Percentiles rank a stretch among this genome's conserved stretches.
These are phyloP conservation scores for Corticium candelabrum DNA, from an alignment of 37 sponge, comb jelly and placozoan species.

Conservation along the genomic window DNA sequence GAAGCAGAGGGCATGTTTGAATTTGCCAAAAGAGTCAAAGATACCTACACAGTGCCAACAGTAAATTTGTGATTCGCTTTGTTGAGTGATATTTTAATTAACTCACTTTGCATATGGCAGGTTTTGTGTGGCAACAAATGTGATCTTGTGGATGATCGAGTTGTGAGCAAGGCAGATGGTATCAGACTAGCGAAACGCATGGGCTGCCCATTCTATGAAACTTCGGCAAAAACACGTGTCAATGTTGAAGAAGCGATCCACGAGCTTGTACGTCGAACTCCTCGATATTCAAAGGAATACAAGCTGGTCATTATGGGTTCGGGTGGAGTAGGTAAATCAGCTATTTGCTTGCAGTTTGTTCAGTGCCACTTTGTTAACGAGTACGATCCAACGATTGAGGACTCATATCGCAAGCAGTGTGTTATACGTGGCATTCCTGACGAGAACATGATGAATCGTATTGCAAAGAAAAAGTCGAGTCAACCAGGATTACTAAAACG, in stretches of 20 bases:
- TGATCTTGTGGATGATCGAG: constrained; percentile 49
- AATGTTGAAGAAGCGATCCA: constrained; percentile 62
- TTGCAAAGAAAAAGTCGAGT: neutral
- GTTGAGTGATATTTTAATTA: neutral
- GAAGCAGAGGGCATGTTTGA: constrained; percentile 63
- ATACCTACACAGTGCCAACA: constrained; percentile 42
- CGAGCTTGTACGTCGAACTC: constrained; percentile 55
- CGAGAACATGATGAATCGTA: neutral
- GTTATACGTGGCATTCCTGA: constrained; percentile 30
- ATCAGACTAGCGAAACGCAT: constrained; percentile 31
- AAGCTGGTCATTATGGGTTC: constrained; percentile 63
- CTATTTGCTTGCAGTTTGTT: constrained; percentile 54
- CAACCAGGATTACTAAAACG: constrained; percentile 21
- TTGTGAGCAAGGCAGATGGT: constrained; percentile 49
- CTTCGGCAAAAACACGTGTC: constrained; percentile 69
- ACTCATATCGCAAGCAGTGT: constrained; percentile 78
- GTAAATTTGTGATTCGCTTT: constrained; percentile 33
- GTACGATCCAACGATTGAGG: constrained; percentile 93
- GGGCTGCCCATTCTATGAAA: constrained; percentile 72
- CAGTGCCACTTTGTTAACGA: constrained; percentile 56
- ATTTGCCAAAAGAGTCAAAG: constrained; percentile 55
- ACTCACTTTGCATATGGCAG: neutral
- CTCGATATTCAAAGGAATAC: constrained; percentile 36
- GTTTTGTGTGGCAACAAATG: constrained; percentile 62
- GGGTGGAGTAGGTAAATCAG: constrained; percentile 88